Evolutionary conservation across 2,113 vertebrate species (phyloP), one percentile per base, ranked within the genome.

Genomic region (Neotragus moschatus): DNA sequence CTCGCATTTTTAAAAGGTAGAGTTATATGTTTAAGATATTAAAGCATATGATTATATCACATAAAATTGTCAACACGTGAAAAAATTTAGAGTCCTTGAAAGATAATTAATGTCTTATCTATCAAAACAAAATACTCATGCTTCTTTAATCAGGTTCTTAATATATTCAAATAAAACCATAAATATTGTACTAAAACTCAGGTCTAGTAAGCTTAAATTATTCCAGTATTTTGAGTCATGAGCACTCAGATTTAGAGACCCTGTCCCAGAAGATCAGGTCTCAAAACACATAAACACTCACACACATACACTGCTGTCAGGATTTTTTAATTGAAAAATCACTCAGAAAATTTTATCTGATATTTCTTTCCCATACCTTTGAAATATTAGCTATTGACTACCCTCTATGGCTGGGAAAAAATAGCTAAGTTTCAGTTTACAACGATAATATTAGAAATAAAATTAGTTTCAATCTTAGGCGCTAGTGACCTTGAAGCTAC

Each of bases 61-160:
- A 89, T 73, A 85, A 95, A 80, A 96, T 55, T 93, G 39, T 91
- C 39, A 93, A 87, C 45, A 73, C 1, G 17, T 88, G 75, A 93
- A 88, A 88, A 91, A 39, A 19, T 30, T 81, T 84, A 56, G 11
- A 26, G 15, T 91, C 53, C 19, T 95, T 91, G 15, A 97, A 11
- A 56, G 75, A 43, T 73, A 84, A 84, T 90, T 89, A 73, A 66
- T 95, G 17, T 86, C 87, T 91, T 60, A 93, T 47, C 51, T 66
- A 80, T 94, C 33, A 92, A 94, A 91, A 96, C 88, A 96, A 94
- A 97, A 88, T 88, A 55, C 26, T 66, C 3, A 25, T 81, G 13
- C 75, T 36, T 92, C 26, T 89, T 75, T 92, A 82, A 70, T 89
- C 51, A 96, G 10, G 33, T 70, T 26, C 16, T 94, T 92, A 92